These are phyloP conservation scores for Gortyna flavago DNA, from an alignment of 2,888 invertebrate genomes.

Conservation along the genomic window DNA sequence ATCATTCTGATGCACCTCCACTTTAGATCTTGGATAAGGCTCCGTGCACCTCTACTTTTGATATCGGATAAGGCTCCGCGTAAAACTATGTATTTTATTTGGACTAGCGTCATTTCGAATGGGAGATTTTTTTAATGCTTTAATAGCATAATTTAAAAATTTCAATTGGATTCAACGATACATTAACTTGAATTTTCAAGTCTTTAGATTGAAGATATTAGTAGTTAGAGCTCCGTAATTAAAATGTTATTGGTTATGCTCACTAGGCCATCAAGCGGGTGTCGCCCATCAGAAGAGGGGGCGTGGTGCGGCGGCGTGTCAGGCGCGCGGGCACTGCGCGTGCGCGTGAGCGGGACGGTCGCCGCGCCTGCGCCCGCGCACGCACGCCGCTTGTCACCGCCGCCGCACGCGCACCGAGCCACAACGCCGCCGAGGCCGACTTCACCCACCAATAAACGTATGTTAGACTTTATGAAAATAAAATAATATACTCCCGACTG, in stretches of 20 bases:
- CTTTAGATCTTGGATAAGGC: not conserved
- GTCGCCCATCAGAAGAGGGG: constrained; percentile 82
- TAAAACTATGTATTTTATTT: not conserved
- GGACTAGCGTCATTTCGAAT: not conserved
- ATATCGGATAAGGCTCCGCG: not conserved
- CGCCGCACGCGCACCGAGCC: constrained; percentile 86
- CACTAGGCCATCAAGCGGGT: constrained; percentile 84
- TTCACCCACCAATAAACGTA: constrained; percentile 77
- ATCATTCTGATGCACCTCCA: not conserved
- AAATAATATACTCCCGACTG: not conserved
- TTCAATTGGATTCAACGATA: not conserved
- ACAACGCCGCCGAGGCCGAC: constrained; percentile 82
- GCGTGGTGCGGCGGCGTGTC: constrained; percentile 77
- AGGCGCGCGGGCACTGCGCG: constrained; percentile 82
- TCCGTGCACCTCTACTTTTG: not conserved
- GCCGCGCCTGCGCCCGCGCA: constrained; percentile 80
- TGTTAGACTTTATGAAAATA: not conserved
- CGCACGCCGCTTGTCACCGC: constrained; percentile 84
- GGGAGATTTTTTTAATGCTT: not conserved
- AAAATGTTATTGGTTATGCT: not conserved
- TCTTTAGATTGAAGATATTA: not conserved
- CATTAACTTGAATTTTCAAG: too few relatives aligned
- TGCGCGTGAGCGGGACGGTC: constrained; percentile 79
- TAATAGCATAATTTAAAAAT: not conserved
- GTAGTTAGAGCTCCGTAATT: not conserved